Conservation (phyloP, 2,888 invertebrate genomes). For the Drosophila antonietae region DNA sequence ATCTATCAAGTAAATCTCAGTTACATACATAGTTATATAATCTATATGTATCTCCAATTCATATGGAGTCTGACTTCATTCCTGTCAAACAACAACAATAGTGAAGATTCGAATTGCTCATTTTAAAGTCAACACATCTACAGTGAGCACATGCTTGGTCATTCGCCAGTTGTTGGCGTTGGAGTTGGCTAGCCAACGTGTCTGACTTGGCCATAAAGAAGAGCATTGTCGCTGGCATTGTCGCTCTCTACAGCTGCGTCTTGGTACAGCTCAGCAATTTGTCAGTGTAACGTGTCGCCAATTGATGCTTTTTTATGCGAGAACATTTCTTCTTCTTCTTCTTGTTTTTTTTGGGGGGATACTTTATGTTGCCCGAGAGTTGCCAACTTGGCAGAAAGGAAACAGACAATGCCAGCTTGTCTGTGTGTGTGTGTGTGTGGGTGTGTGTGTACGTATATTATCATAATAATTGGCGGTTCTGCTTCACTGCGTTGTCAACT, state of each 20-base stretch:
- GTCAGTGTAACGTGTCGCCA: constrained; percentile 73
- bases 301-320: constrained; percentile 51
- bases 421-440: constrained; percentile 14
- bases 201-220: constrained; percentile 43
- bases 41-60: too few relatives aligned
- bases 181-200: constrained; percentile 10
- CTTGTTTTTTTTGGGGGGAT: not conserved
- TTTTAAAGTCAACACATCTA: constrained; percentile 1
- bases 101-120: not conserved
- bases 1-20: too few relatives aligned
- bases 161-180: too few relatives aligned
- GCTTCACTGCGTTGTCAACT: constrained; percentile 52
- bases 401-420: constrained; percentile 51
- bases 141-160: not conserved
- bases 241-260: constrained; percentile 14
- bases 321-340: not conserved
- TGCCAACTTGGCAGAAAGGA: constrained; percentile 60
- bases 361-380: constrained; percentile 40
- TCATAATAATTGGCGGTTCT: constrained; percentile 62
- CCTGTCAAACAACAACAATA: too few relatives aligned
- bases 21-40: too few relatives aligned
- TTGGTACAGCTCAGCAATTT: constrained; percentile 59
- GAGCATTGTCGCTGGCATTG: constrained; percentile 5
- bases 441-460: constrained; percentile 38
- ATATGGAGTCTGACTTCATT: not conserved